Conservation (phyloP, 2,797 vertebrate species). For the Poecilia velifera region DNA sequence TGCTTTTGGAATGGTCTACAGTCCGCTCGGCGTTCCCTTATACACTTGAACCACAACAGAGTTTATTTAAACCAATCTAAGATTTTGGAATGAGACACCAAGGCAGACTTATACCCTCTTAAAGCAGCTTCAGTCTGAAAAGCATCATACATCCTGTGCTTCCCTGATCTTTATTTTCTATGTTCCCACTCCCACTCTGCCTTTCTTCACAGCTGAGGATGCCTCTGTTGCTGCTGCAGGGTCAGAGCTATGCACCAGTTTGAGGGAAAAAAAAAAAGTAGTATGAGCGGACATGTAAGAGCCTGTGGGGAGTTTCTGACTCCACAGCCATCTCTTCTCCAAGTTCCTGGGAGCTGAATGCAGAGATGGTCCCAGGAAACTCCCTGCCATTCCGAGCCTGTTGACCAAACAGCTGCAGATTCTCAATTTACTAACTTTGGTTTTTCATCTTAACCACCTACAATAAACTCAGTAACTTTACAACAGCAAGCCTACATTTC, state of each 20-base stretch:
- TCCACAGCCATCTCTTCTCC: conserved; percentile 51
- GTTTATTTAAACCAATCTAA: too few relatives aligned
- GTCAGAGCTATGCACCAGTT: conserved; percentile 51
- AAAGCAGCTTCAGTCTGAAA: neutral
- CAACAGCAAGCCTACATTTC: neutral
- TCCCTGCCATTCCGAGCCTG: conserved; percentile 63
- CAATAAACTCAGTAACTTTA: neutral
- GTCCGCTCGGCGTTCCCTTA: too few relatives aligned
- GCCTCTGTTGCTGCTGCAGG: conserved; percentile 35
- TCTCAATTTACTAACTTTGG: conserved; percentile 62
- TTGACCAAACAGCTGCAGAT: conserved; percentile 70
- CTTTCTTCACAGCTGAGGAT: conserved; percentile 60
- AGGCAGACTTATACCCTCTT: neutral
- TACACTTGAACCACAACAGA: too few relatives aligned
- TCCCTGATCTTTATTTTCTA: conserved; percentile 25
- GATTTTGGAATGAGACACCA: neutral
- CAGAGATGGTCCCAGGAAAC: conserved; percentile 67
- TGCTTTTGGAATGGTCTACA: too few relatives aligned
- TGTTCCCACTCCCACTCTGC: conserved; percentile 75
- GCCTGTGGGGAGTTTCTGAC: conserved; percentile 61
- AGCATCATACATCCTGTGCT: conserved; percentile 38
- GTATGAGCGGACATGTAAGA: conserved; percentile 37
- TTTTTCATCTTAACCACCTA: conserved; percentile 51
- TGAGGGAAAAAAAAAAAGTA: conserved; percentile 43
- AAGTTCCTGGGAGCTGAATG: conserved; percentile 58